A percentile compares a stretch with the other conserved stretches of the same genome.
Conservation (phyloP, 23 tunicate genomes). For the Botrylloides violaceus region DNA sequence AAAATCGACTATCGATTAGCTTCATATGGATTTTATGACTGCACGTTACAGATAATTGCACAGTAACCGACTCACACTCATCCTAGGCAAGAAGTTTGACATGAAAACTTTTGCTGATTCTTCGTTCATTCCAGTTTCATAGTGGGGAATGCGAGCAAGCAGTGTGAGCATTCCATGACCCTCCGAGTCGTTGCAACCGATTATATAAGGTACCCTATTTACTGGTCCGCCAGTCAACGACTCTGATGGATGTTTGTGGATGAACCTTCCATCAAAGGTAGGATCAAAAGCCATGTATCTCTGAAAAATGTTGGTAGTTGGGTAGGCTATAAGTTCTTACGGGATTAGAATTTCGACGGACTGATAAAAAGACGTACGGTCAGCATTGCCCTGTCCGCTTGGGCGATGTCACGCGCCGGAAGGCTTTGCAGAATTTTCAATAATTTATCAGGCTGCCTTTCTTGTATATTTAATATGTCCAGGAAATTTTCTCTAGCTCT, state of each 20-base stretch:
- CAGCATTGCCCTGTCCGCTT: neutral
- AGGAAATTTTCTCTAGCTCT: slow-evolving; percentile 8
- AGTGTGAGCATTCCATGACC: neutral
- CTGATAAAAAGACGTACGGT: neutral
- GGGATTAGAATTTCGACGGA: no score
- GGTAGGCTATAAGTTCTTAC: no score
- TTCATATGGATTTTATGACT: neutral
- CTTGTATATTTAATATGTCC: neutral
- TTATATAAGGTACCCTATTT: slow-evolving; percentile 12
- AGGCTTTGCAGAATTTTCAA: neutral
- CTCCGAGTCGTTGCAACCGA: slow-evolving; percentile 15
- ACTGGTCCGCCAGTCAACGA: neutral
- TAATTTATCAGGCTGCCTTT: neutral
- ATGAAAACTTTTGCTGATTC: neutral
- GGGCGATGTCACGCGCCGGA: neutral
- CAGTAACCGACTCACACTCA: neutral
- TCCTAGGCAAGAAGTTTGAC: slow-evolving; percentile 9
- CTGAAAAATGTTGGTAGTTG: neutral
- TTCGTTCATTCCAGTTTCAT: slow-evolving; percentile 3
- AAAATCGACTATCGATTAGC: no score
- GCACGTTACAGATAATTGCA: neutral
- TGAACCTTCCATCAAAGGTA: neutral
- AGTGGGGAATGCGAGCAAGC: neutral
- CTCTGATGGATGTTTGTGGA: neutral
- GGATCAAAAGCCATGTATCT: slow-evolving; percentile 2